A percentile compares a stretch with the other conserved stretches of the same genome.
These are phyloP conservation scores for Pogonognathellus flavescens DNA, from an alignment of 1,140 invertebrate genomes.

Conservation along the genomic window DNA sequence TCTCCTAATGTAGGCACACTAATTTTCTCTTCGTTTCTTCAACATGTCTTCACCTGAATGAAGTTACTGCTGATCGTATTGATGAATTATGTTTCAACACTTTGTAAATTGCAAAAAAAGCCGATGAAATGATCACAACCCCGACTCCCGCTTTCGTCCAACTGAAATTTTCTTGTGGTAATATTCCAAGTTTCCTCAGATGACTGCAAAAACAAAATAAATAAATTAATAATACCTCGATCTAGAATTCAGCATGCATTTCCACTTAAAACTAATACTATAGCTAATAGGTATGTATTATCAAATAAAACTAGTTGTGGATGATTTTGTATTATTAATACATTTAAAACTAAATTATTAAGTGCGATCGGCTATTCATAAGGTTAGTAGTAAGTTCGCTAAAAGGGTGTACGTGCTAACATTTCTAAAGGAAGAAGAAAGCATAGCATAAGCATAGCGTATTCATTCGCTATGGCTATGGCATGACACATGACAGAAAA, in stretches of 20 bases:
- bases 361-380: too few relatives aligned
- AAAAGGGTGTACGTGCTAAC: too few relatives aligned
- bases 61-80: not conserved
- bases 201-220: not conserved
- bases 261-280: not conserved
- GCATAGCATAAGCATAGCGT: too few relatives aligned
- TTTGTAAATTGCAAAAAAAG: conserved; percentile 31
- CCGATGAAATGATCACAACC: conserved; percentile 4
- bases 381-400: too few relatives aligned
- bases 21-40: not conserved
- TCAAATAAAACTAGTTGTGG: not conserved
- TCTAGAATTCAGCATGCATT: too few relatives aligned
- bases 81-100: not conserved
- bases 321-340: too few relatives aligned
- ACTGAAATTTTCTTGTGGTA: conserved; percentile 23
- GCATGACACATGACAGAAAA: too few relatives aligned
- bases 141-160: conserved; percentile 1
- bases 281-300: not conserved
- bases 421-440: too few relatives aligned
- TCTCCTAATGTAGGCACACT: not conserved
- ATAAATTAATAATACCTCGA: not conserved
- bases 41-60: not conserved
- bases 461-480: too few relatives aligned
- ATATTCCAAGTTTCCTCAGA: conserved; percentile 20
- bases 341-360: too few relatives aligned